Evolutionary conservation across 2,888 invertebrate genomes (phyloP).

Genomic region (Drosophila melanosoma): DNA sequence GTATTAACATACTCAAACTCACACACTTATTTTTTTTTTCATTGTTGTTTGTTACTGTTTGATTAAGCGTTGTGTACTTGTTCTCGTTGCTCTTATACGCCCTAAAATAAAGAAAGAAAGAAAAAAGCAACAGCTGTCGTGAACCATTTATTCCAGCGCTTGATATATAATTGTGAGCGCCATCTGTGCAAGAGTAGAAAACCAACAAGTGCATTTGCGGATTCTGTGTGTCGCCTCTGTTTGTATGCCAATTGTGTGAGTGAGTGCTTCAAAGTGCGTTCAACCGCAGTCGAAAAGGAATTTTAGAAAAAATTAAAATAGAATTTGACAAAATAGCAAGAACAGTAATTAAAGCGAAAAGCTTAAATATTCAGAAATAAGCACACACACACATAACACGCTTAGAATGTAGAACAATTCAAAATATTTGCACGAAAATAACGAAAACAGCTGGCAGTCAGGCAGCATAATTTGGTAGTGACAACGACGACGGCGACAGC

Average conservation of each 20-base stretch:
- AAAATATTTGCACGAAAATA: constrained; percentile 65
- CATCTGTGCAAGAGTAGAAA: constrained; percentile 42
- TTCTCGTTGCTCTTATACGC: constrained; percentile 39
- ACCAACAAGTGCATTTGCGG: constrained; percentile 58
- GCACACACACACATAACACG: constrained; percentile 5
- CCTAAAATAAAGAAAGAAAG: constrained; percentile 19
- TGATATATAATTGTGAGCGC: constrained; percentile 23
- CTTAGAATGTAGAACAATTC: constrained; percentile 66
- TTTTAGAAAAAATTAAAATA: constrained; percentile 64
- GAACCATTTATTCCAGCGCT: constrained; percentile 7
- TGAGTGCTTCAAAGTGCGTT: constrained; percentile 45
- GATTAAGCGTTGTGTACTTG: constrained; percentile 30
- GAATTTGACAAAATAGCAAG: constrained; percentile 48
- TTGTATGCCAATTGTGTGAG: constrained; percentile 10
- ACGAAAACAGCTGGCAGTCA: constrained; percentile 63
- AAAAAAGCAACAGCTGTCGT: constrained; percentile 3
- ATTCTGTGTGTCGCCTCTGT: constrained; percentile 24
- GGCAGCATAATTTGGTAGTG: constrained; percentile 8
- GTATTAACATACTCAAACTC: constrained; percentile 7
- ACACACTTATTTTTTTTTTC: constrained; percentile 19
- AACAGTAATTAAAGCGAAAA: constrained; percentile 17
- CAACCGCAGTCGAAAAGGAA: constrained; percentile 69
- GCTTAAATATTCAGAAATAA: constrained; percentile 1
- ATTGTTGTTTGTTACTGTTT: constrained; percentile 18
- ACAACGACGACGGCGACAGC: constrained; percentile 11